Percentiles rank a stretch among this genome's conserved stretches.
Conservation (phyloP, 2,888 invertebrate genomes). For the Phymatocera aterrima region DNA sequence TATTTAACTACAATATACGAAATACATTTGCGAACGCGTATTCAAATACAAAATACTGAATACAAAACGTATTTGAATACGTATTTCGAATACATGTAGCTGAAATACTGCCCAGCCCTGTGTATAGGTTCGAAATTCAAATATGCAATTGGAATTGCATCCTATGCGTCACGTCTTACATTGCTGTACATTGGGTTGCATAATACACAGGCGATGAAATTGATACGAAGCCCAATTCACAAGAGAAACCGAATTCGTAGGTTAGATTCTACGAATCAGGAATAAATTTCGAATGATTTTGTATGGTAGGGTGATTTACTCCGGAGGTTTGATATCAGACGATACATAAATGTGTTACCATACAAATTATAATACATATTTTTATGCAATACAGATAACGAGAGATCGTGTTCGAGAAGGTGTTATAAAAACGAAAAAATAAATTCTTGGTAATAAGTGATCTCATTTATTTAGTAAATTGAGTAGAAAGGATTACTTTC, state of each 20-base stretch:
- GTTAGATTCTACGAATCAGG: not conserved
- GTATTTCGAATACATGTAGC: no score
- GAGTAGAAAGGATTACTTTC: not conserved
- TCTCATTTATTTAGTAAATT: not conserved
- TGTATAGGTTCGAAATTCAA: not conserved
- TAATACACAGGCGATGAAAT: not conserved
- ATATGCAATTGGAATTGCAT: not conserved
- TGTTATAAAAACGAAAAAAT: not conserved
- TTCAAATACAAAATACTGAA: no score
- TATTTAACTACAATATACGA: no score
- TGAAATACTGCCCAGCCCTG: no score
- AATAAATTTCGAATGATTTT: not conserved
- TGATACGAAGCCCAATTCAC: not conserved
- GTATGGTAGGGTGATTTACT: not conserved
- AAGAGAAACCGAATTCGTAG: not conserved
- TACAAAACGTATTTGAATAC: no score
- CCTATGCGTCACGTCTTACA: not conserved
- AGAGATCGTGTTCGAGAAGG: not conserved
- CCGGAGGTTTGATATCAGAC: no score
- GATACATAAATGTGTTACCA: no score
- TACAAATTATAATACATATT: not conserved
- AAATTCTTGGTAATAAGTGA: not conserved
- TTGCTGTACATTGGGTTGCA: constrained; percentile 8
- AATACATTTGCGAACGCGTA: no score
- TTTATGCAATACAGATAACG: not conserved